phyloP scores from a whole-genome alignment of 1,140 invertebrate species.

The Anoplolepis gracilipes region DNA sequence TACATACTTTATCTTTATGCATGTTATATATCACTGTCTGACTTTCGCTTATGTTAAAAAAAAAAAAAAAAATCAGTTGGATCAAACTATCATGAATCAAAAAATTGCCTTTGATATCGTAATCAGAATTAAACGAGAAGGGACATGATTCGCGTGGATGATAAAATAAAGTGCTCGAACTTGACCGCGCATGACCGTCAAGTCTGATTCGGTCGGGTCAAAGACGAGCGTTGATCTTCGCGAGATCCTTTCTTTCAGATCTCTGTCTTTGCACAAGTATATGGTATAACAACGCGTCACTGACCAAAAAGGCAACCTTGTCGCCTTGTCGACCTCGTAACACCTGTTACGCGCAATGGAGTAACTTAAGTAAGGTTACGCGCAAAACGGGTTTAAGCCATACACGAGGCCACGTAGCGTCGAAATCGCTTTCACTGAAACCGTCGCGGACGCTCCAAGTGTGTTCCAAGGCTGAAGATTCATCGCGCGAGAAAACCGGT shows the following conservation, averaged over 20 bases:
- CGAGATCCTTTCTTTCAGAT: no score
- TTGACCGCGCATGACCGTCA: slow-evolving; percentile 57
- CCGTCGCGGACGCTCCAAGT: slow-evolving; percentile 10
- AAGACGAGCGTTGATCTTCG: slow-evolving; percentile 50
- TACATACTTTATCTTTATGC: neutral
- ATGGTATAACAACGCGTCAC: neutral
- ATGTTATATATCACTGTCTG: neutral
- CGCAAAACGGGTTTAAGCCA: slow-evolving; percentile 79
- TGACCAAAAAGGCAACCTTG: slow-evolving; percentile 67
- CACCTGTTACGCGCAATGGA: slow-evolving; percentile 76
- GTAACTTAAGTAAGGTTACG: slow-evolving; percentile 79
- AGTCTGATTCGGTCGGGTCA: neutral
- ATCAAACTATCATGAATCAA: neutral
- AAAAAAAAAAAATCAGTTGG: neutral
- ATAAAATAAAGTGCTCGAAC: slow-evolving; percentile 51
- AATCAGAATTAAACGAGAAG: neutral
- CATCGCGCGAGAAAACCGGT: slow-evolving; percentile 62
- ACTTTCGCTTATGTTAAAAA: slow-evolving; percentile 27
- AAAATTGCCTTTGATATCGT: neutral
- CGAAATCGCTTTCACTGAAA: slow-evolving; percentile 80
- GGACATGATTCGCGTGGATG: neutral
- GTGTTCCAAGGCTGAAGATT: slow-evolving; percentile 67
- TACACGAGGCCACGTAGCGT: slow-evolving; percentile 70
- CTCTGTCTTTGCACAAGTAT: neutral
- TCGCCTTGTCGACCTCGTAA: slow-evolving; percentile 78